A percentile compares a stretch with the other conserved stretches of the same genome.
Conservation (phyloP, 2,888 invertebrate species). For the Meloe dianella region DNA sequence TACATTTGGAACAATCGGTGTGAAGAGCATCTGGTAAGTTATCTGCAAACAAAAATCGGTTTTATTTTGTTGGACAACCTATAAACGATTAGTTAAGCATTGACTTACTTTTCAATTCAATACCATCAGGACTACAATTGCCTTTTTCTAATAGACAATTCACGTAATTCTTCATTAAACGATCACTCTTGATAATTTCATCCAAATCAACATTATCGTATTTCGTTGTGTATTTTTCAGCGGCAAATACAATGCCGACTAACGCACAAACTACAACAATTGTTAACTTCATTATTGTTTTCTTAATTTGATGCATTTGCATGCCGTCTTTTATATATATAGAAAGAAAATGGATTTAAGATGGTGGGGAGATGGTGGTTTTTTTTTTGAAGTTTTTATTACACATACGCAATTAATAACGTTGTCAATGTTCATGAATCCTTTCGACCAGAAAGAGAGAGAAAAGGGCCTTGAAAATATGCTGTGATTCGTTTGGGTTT, state of each 20-base stretch:
- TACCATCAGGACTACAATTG: constrained; percentile 69
- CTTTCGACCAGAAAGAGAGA: constrained; percentile 2
- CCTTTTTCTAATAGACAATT: constrained; percentile 68
- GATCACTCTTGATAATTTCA: constrained; percentile 66
- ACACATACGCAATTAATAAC: not conserved
- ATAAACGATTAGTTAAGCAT: not conserved
- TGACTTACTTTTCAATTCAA: constrained; percentile 60
- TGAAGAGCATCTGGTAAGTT: constrained; percentile 74
- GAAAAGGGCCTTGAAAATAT: not conserved
- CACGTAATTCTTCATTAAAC: constrained; percentile 68
- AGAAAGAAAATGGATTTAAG: not conserved
- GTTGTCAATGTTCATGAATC: not conserved
- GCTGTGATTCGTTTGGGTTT: not conserved
- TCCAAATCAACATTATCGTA: constrained; percentile 69
- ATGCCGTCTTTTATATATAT: not conserved
- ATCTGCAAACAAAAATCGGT: constrained; percentile 54
- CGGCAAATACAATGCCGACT: not conserved
- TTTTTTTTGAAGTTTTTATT: not conserved
- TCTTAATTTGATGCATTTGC: not conserved
- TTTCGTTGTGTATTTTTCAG: constrained; percentile 56
- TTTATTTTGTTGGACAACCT: not conserved
- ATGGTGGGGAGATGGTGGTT: not conserved
- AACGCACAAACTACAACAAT: not conserved
- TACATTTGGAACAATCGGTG: constrained; percentile 72
- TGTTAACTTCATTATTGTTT: not conserved